Conservation (phyloP, 1,140 invertebrate species). For the Holotrichia oblita region DNA sequence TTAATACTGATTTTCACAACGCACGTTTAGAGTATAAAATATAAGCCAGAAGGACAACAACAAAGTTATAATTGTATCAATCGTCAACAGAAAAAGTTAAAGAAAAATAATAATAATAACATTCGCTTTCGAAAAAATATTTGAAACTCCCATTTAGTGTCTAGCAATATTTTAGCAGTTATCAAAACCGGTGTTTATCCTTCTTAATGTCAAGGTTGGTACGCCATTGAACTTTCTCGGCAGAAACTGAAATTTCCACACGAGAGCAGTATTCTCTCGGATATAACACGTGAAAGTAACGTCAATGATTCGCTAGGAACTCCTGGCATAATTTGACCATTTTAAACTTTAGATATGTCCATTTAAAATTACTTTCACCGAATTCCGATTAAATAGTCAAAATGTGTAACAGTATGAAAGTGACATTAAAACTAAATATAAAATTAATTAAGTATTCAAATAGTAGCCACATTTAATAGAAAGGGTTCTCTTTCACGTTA, state of each 20-base stretch:
- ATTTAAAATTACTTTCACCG: conserved; percentile 28
- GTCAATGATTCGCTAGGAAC: not conserved
- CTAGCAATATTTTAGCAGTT: too few relatives aligned
- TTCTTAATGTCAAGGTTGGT: conserved; percentile 17
- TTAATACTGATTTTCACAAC: too few relatives aligned
- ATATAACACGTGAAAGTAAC: conserved; percentile 15
- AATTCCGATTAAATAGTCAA: conserved; percentile 34
- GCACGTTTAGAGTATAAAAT: too few relatives aligned
- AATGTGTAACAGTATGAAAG: not conserved
- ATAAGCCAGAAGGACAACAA: too few relatives aligned
- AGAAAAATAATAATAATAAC: too few relatives aligned
- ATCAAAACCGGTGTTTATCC: too few relatives aligned
- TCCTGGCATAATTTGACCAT: conserved; percentile 39
- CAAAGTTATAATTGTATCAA: too few relatives aligned
- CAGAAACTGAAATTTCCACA: not conserved
- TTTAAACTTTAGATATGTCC: conserved; percentile 16
- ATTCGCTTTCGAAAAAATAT: too few relatives aligned
- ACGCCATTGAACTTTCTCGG: conserved; percentile 8
- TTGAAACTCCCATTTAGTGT: too few relatives aligned
- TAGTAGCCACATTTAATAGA: too few relatives aligned
- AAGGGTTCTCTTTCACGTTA: too few relatives aligned
- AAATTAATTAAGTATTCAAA: not conserved
- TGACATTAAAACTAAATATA: not conserved
- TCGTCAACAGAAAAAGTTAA: too few relatives aligned
- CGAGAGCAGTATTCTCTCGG: not conserved